Evolutionary conservation across 1,140 invertebrate genomes (phyloP), one percentile per base, ranked within the genome.

Genomic region (Brachionus asplanchnoidis): DNA sequence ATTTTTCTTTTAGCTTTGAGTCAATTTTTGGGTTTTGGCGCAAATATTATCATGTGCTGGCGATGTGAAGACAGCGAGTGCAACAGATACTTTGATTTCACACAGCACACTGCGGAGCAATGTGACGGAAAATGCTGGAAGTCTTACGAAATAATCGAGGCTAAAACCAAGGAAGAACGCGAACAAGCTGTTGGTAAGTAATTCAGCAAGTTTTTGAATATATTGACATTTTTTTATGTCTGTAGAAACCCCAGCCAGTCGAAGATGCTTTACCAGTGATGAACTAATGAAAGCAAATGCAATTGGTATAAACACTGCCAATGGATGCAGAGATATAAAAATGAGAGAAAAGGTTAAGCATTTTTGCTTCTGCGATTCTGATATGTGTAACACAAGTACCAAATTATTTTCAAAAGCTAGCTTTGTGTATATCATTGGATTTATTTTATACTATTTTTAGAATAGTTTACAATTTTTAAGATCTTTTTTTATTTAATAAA

Each of bases 121-220:
- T 84, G 84, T 78, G 84, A 84, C 26, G 84, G 84, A 11, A 84
- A 84, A 84, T 84, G 84, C 42, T 84, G 84, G 84, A 84, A 75
- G 20, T 84, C 84, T 2, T 84, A 75, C n/a, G 84, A 84, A 42
- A 60, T 84, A 32, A 75, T 84, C 8, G 70, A 84, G 40, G 46
- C 70, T 7, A 84, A 73, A 28, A 84, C 66, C 3, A 84, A 84
- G 75, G 84, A 73, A 65, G 84, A 84, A 14, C 26, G 66, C 20
- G 70, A 75, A 44, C 60, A 78, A 65, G 84, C 84, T 14, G 60
- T 77, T 14, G 60, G 84, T 75, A 56, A 50, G 84, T 7, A 46
- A 14, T 70, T 44, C 8, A 70, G 17, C 8, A 26, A 53, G n/a
- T 17, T 40, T 26, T 36, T 36, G 32, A 7, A 36, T 0, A 36